Percentiles rank a stretch among this genome's conserved stretches.
These are phyloP conservation scores for Stenodema calcarata DNA, from an alignment of 2,888 invertebrate genomes.

Conservation along the genomic window DNA sequence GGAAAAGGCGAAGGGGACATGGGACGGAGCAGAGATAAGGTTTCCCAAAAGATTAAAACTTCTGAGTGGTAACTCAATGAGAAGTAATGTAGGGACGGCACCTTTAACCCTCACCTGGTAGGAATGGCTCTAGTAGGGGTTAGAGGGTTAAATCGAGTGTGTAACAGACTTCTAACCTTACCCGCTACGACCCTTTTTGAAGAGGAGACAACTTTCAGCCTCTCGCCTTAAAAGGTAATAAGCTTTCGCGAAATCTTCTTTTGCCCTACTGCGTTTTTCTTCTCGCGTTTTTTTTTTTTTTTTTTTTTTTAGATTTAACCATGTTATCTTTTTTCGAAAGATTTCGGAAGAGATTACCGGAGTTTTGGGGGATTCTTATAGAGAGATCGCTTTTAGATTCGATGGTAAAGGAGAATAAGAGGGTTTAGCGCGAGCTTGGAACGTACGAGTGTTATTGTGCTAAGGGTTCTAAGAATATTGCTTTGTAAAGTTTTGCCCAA, in stretches of 20 bases:
- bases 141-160: slow-evolving; percentile 48
- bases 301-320: slow-evolving; percentile 36
- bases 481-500: neutral
- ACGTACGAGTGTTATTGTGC: neutral
- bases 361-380: neutral
- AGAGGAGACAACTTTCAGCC: slow-evolving; percentile 26
- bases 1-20: neutral
- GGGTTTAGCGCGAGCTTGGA: neutral
- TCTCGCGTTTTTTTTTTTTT: neutral
- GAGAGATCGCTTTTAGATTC: neutral
- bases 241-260: slow-evolving; percentile 11
- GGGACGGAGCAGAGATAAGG: slow-evolving; percentile 26
- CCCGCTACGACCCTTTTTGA: neutral
- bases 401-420: neutral
- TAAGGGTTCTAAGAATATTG: neutral
- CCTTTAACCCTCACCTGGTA: slow-evolving; percentile 11
- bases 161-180: slow-evolving; percentile 47
- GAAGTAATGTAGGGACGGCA: slow-evolving; percentile 25
- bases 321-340: slow-evolving; percentile 25
- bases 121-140: slow-evolving; percentile 27
- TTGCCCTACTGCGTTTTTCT: neutral
- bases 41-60: slow-evolving; percentile 45
- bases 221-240: slow-evolving; percentile 41
- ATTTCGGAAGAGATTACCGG: neutral
- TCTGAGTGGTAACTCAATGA: slow-evolving; percentile 43